Base-by-base conservation (phyloP, 2,888 invertebrate species). In the Acrocyrtus sp. region DNA sequence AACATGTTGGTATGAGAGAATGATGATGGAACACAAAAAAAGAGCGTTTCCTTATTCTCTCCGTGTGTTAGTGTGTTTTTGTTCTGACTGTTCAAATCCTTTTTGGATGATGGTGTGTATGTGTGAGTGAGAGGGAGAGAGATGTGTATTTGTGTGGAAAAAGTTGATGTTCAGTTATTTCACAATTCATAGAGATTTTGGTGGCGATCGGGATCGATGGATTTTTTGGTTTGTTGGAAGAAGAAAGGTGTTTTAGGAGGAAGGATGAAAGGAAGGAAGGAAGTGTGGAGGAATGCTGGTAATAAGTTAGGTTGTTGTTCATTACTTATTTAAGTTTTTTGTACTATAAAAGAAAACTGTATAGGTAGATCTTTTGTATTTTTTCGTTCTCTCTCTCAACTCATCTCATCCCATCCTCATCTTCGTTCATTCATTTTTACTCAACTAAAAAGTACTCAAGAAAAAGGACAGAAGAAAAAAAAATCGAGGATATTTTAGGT, bases 121-220 rank as follows among this genome's bases (percentile, higher is more conserved):
- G 51, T 26, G 34, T 50, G 17, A 34, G 39, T 10, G 39, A 10
- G 39, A 10, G 39, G 8, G 39, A 34, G 12, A 34, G 12, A 34
- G n/a, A n/a, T n/a, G n/a, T n/a, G n/a, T n/a, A n/a, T n/a, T n/a
- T 26, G 54, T 26, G 41, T 56, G 47, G 57, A 65, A 63, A 68
- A 72, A 58, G 22, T 72, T 72, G 51, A 65, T 63, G 63, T 65
- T 72, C 63, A 53, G 58, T 63, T 72, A 72, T 58, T 72, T 72
- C 47, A 58, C 65, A 65, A 72, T 65, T 72, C 72, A 72, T 72
- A 72, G 45, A 60, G 72, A 65, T 72, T 72, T 57, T 63, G 62
- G 39, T 65, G 45, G 63, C 21, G 72, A 72, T 70, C 63, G 24
- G 72, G 24, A 56, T 67, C 57, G 58, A 60, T 63, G n/a, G n/a